phyloP scores from a whole-genome alignment of 2,113 vertebrate genomes.

The Pseudorectes ferrugineus region DNA sequence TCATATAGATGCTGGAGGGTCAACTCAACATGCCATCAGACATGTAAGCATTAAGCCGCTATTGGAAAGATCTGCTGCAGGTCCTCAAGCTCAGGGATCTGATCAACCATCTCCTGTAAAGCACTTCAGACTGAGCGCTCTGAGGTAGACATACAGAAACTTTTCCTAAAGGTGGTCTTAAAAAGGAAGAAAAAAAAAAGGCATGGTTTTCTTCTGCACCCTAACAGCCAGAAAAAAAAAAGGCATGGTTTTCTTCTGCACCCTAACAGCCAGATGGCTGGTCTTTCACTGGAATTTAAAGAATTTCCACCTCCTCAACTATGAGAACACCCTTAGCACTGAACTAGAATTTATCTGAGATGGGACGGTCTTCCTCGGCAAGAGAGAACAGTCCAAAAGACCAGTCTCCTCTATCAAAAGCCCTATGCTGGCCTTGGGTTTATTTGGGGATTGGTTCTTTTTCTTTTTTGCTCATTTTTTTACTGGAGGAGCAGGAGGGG shows the following conservation, averaged over 20 bases:
- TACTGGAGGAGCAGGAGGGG: background rate
- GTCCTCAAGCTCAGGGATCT: background rate
- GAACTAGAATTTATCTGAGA: background rate
- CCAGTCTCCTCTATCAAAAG: background rate
- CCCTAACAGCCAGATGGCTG: background rate
- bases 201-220: background rate
- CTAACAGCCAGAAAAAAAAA: background rate
- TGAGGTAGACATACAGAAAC: background rate
- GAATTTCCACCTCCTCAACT: background rate
- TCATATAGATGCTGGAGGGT: background rate
- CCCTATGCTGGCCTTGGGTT: background rate
- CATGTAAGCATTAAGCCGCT: background rate
- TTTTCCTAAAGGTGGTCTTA: background rate
- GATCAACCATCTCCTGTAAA: background rate
- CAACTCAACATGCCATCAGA: background rate
- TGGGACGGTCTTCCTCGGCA: background rate
- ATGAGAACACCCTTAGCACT: background rate
- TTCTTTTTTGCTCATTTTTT: background rate
- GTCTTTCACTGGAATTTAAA: background rate
- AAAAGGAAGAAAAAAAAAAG: background rate
- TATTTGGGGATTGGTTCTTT: background rate
- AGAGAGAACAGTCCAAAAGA: background rate
- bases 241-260: background rate
- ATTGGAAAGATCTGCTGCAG: background rate
- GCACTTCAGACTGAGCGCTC: background rate